Conservation (phyloP, 2,888 invertebrate genomes). For the Boloria euphrosyne region DNA sequence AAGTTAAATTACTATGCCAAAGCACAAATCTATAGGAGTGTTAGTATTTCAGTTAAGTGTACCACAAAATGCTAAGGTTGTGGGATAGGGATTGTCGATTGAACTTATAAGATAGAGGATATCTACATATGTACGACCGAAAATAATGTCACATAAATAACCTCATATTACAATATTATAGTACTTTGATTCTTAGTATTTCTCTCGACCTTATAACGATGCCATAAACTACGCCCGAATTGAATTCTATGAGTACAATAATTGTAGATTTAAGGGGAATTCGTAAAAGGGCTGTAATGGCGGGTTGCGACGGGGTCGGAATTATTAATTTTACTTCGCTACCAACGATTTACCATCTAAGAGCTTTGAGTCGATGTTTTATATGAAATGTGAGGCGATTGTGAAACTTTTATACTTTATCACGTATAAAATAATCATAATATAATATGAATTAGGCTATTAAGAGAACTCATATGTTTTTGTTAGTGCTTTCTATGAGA, state of each 20-base stretch:
- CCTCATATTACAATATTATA: constrained; percentile 7
- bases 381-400: constrained; percentile 26
- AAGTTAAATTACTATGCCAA: too few relatives aligned
- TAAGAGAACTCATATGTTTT: too few relatives aligned
- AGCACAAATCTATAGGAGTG: too few relatives aligned
- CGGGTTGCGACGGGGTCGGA: constrained; percentile 36
- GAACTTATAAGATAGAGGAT: too few relatives aligned
- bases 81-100: too few relatives aligned
- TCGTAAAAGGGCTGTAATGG: constrained; percentile 43
- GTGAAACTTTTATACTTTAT: constrained; percentile 18
- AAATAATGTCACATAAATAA: too few relatives aligned
- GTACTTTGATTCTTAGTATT: constrained; percentile 4
- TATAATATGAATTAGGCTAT: background rate
- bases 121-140: too few relatives aligned
- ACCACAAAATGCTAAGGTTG: too few relatives aligned
- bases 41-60: too few relatives aligned
- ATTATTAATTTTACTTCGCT: constrained; percentile 44
- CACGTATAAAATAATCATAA: constrained; percentile 16
- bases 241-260: constrained; percentile 39
- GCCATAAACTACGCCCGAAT: constrained; percentile 23
- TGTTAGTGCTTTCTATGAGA: too few relatives aligned
- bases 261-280: constrained; percentile 39
- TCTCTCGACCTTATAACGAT: constrained; percentile 5
- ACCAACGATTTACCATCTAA: constrained; percentile 37
- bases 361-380: constrained; percentile 36